phyloP scores from a whole-genome alignment of 2,113 vertebrate species.

The cattle (Bos taurus) region DNA sequence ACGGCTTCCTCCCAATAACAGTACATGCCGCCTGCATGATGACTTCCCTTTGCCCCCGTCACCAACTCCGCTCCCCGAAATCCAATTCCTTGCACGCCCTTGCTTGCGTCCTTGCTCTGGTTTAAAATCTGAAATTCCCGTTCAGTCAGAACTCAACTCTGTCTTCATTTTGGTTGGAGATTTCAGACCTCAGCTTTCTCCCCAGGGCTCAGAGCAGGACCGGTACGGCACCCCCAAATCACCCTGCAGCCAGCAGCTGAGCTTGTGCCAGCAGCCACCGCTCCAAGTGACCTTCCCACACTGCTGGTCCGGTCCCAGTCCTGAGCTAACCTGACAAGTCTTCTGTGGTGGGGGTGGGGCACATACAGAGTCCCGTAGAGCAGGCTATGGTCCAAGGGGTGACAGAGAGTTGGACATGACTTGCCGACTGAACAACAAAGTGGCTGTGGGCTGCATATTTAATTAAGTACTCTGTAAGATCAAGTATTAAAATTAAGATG shows the following conservation, averaged over 20 bases:
- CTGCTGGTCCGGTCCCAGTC: neutral
- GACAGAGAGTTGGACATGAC: neutral
- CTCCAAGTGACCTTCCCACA: neutral
- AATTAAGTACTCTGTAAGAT: neutral
- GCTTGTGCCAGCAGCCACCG: fast-evolving
- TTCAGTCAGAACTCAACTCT: neutral
- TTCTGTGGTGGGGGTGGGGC: no score
- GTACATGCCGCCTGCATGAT: fast-evolving
- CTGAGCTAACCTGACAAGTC: neutral
- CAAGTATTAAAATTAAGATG: neutral
- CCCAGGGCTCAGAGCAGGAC: neutral
- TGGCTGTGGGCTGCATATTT: neutral
- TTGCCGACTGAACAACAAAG: neutral
- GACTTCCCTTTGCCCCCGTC: no score
- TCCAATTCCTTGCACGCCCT: neutral
- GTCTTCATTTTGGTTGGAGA: neutral
- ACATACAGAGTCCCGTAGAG: neutral
- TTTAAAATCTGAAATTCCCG: neutral
- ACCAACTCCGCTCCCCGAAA: neutral
- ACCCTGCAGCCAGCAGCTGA: no score
- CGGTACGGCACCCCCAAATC: neutral
- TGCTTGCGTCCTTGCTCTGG: neutral
- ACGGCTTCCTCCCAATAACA: neutral
- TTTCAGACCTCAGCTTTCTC: neutral
- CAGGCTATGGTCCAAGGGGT: neutral